Evolutionary conservation across 1,140 invertebrate species (phyloP).

Genomic region (Andrena cerasifolii): DNA sequence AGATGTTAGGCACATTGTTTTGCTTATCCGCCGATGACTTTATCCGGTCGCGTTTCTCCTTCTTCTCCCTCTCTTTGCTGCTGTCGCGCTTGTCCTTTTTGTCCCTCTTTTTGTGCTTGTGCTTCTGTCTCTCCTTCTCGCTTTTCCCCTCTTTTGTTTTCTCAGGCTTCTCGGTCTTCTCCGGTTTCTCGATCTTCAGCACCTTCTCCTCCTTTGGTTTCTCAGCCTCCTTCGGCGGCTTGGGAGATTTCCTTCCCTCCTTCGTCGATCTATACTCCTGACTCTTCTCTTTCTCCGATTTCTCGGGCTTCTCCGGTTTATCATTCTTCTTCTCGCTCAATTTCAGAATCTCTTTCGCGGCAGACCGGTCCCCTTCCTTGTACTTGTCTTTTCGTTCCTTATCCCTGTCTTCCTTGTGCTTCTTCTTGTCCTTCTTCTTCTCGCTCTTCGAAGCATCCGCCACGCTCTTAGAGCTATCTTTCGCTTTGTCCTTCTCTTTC

Average conservation of each 20-base stretch:
- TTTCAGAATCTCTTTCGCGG: slow-evolving; percentile 74
- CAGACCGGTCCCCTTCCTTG: slow-evolving; percentile 82
- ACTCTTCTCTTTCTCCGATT: slow-evolving; percentile 82
- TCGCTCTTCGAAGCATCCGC: slow-evolving; percentile 79
- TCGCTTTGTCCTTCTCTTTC: slow-evolving; percentile 78
- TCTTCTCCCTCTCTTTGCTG: slow-evolving; percentile 80
- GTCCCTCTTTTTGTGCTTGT: slow-evolving; percentile 82
- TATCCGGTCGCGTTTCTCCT: slow-evolving; percentile 78
- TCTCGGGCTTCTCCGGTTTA: slow-evolving; percentile 73
- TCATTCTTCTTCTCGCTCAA: slow-evolving; percentile 72
- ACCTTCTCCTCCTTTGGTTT: slow-evolving; percentile 81
- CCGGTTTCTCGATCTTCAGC: slow-evolving; percentile 77
- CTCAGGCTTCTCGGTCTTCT: slow-evolving; percentile 81
- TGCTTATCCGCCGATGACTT: slow-evolving; percentile 74
- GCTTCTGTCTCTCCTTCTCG: slow-evolving; percentile 79
- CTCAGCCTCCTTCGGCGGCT: slow-evolving; percentile 76
- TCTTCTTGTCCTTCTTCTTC: slow-evolving; percentile 81
- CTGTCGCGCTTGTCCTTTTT: slow-evolving; percentile 83
- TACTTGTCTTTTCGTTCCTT: slow-evolving; percentile 81
- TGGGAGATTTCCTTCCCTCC: slow-evolving; percentile 77
- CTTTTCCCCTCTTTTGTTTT: slow-evolving; percentile 80
- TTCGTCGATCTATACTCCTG: slow-evolving; percentile 81
- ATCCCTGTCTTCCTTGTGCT: slow-evolving; percentile 82
- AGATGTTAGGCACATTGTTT: slow-evolving; percentile 54
- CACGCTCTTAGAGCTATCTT: slow-evolving; percentile 69